Evolutionary conservation across 2,888 invertebrate species (phyloP).

Genomic region (Orchesellides sinensis): DNA sequence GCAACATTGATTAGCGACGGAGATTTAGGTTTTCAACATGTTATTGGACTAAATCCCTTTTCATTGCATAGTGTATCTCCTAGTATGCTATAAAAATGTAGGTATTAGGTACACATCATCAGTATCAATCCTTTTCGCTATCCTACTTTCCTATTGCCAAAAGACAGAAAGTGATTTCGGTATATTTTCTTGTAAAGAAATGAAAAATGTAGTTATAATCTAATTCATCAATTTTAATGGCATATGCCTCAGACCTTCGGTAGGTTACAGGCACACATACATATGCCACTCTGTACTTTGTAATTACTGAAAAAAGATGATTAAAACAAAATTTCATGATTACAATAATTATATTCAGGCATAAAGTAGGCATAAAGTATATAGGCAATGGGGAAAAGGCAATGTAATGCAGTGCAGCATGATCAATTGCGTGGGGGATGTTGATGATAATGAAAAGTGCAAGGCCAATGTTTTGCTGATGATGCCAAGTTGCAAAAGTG

Average conservation of each 20-base stretch:
- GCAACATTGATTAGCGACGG: slow-evolving; percentile 16
- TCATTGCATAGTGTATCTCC: background rate
- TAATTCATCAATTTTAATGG: too few species aligned
- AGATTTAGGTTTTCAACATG: slow-evolving; percentile 35
- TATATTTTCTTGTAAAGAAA: background rate
- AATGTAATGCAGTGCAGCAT: background rate
- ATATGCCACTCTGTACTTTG: too few species aligned
- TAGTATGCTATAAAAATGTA: background rate
- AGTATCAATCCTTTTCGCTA: background rate
- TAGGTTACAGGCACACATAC: too few species aligned
- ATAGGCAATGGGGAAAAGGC: too few species aligned
- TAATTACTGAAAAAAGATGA: too few species aligned
- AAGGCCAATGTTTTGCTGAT: slow-evolving; percentile 31
- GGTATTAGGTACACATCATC: background rate
- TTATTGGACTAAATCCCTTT: slow-evolving; percentile 23
- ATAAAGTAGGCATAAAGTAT: too few species aligned
- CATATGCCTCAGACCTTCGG: too few species aligned
- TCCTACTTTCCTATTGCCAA: slow-evolving; percentile 12
- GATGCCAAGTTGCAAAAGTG: background rate
- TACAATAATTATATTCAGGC: too few species aligned
- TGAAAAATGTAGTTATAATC: background rate
- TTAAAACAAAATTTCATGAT: too few species aligned
- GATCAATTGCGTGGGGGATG: background rate
- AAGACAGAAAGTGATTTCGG: slow-evolving; percentile 50
- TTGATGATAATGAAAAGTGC: slow-evolving; percentile 33